These are phyloP conservation scores for Pogonophryne albipinna DNA, from an alignment of 2,797 vertebrate species.

Conservation along the genomic window DNA sequence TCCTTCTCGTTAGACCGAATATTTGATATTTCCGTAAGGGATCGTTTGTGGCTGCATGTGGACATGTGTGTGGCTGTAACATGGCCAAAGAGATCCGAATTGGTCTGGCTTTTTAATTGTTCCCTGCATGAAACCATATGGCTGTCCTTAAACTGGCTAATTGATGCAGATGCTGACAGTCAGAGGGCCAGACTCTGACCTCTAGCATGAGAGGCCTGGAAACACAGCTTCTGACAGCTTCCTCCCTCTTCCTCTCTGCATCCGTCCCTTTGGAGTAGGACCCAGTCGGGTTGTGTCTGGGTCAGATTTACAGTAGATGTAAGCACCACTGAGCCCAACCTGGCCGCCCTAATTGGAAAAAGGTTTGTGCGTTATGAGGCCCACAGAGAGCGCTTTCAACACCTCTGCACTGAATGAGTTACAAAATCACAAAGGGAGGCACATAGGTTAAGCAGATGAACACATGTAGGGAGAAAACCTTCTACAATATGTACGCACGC, in stretches of 20 bases:
- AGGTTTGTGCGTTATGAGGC: conserved; percentile 71
- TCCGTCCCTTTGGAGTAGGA: conserved; percentile 53
- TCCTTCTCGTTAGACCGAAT: conserved; percentile 22
- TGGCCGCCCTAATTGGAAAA: conserved; percentile 76
- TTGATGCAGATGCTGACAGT: conserved; percentile 62
- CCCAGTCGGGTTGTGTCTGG: conserved; percentile 73
- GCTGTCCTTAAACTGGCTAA: conserved; percentile 39
- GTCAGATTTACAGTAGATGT: conserved; percentile 73
- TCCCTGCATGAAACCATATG: conserved; percentile 48
- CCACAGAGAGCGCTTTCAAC: conserved; percentile 72
- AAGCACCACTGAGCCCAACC: conserved; percentile 54
- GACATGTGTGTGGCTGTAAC: conserved; percentile 32
- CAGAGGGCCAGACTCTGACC: conserved; percentile 49
- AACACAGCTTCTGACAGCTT: conserved; percentile 59
- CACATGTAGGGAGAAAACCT: conserved; percentile 32
- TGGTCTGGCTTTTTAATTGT: conserved; percentile 22
- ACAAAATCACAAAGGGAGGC: conserved; percentile 53
- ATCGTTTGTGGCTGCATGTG: conserved; percentile 15
- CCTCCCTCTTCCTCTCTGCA: conserved; percentile 47
- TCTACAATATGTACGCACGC: conserved; percentile 6
- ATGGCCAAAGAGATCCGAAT: conserved; percentile 36
- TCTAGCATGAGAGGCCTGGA: conserved; percentile 52
- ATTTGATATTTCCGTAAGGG: conserved; percentile 25
- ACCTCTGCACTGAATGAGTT: conserved; percentile 58
- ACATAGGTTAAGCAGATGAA: conserved; percentile 64